phyloP scores from a whole-genome alignment of 2,797 vertebrate species.

The Crocidura indochinensis region DNA sequence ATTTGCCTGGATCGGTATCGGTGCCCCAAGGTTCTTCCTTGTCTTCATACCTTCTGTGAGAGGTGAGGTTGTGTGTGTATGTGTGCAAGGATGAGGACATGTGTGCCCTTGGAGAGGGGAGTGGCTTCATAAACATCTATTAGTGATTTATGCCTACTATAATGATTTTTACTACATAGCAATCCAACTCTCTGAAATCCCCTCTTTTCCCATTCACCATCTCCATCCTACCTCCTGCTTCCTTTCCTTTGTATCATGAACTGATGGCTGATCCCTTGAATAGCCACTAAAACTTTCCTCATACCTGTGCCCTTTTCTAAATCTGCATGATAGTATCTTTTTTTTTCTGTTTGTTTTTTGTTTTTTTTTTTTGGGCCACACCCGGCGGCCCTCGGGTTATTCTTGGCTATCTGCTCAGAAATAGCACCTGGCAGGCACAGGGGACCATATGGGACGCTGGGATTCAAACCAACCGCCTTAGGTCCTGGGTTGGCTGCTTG shows the following conservation, averaged over 20 bases:
- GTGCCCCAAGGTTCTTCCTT: constrained; percentile 96
- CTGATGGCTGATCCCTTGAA: not conserved
- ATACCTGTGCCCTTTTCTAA: constrained; percentile 35
- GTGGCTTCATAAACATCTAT: not conserved
- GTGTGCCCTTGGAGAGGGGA: not conserved
- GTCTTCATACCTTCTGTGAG: constrained; percentile 97
- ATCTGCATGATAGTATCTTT: not conserved
- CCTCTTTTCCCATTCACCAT: not conserved
- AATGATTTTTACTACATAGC: not conserved
- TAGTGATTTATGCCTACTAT: not conserved
- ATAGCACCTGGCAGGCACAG: too few species aligned
- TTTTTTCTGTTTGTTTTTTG: too few species aligned
- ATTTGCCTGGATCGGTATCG: constrained; percentile 97
- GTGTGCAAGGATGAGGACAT: not conserved
- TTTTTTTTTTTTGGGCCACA: too few species aligned
- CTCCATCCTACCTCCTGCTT: not conserved
- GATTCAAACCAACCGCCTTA: too few species aligned
- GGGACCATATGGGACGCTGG: too few species aligned
- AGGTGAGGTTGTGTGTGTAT: constrained; percentile 89
- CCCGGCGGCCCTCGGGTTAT: too few species aligned
- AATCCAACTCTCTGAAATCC: not conserved
- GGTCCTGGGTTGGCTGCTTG: too few species aligned
- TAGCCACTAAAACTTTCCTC: not conserved
- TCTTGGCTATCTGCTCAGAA: too few species aligned
- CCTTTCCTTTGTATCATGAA: constrained; percentile 20